Conservation (phyloP, 2,797 vertebrate species). For the Varecia variegata region DNA sequence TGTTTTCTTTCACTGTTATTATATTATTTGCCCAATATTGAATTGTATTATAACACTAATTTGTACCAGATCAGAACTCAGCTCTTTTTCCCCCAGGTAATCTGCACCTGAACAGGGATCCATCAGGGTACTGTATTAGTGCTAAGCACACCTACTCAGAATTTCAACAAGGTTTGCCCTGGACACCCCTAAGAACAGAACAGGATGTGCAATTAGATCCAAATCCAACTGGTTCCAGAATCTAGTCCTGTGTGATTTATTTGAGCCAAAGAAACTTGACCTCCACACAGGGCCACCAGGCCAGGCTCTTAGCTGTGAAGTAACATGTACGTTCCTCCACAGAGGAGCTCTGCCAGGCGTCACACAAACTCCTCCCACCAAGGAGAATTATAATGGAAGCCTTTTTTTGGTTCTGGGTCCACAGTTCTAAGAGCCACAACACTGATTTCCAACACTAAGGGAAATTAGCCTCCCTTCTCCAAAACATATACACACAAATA, state of each 20-base stretch:
- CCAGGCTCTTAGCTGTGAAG: not conserved
- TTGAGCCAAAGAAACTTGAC: not conserved
- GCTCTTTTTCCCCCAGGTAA: not conserved
- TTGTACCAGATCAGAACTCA: not conserved
- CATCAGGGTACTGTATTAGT: not conserved
- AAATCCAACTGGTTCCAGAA: not conserved
- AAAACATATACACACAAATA: not conserved
- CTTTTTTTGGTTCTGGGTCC: not conserved
- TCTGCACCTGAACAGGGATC: not conserved
- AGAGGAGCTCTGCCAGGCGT: not conserved
- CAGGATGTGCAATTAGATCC: not conserved
- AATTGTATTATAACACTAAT: not conserved
- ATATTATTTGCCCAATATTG: not conserved
- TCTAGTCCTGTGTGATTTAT: not conserved
- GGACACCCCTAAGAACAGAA: not conserved
- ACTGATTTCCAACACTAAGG: not conserved
- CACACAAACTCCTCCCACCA: not conserved
- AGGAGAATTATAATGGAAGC: not conserved
- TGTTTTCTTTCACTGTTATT: not conserved
- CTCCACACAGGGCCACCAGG: not conserved
- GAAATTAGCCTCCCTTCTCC: not conserved
- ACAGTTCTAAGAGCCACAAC: not conserved
- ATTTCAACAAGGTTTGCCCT: slow-evolving; percentile 25
- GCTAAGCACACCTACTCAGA: slow-evolving; percentile 34
- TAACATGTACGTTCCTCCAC: not conserved